Evolutionary conservation across 2,113 vertebrate species (phyloP).

Genomic region (Amblyopsis rosae): DNA sequence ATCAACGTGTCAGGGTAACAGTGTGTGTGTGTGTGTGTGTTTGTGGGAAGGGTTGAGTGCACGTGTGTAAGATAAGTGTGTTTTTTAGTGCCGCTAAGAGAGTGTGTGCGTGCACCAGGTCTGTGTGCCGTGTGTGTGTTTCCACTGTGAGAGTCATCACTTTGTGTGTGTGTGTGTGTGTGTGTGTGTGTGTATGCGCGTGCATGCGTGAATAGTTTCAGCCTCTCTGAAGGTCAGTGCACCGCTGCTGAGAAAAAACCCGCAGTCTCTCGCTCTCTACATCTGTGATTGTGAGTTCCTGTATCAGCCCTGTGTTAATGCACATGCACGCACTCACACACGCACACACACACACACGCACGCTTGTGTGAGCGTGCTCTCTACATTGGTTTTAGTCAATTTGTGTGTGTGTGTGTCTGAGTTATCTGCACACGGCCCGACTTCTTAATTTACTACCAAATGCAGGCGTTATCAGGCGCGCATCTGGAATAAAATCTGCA

Average conservation of each 20-base stretch:
- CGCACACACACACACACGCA: too few species aligned
- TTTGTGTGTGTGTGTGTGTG: constrained; percentile 1
- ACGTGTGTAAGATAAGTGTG: too few species aligned
- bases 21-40: neutral
- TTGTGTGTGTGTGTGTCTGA: neutral
- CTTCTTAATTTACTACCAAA: too few species aligned
- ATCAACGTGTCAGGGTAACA: neutral
- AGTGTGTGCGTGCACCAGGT: too few species aligned
- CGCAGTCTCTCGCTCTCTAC: neutral
- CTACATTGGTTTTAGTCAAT: neutral
- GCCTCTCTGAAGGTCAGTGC: neutral
- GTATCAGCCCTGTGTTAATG: neutral
- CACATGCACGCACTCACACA: too few species aligned
- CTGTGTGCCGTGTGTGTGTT: too few species aligned
- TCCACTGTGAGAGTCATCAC: too few species aligned
- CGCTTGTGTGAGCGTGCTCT: neutral
- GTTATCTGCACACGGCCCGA: neutral
- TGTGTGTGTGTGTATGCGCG: neutral
- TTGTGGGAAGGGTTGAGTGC: too few species aligned
- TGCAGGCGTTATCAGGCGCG: too few species aligned
- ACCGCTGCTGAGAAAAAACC: neutral
- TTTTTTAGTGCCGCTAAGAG: too few species aligned
- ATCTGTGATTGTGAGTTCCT: neutral
- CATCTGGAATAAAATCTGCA: too few species aligned
- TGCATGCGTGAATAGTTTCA: too few species aligned